These are phyloP conservation scores for Ischnus inquisitorius DNA, from an alignment of 2,888 invertebrate genomes.

Conservation along the genomic window DNA sequence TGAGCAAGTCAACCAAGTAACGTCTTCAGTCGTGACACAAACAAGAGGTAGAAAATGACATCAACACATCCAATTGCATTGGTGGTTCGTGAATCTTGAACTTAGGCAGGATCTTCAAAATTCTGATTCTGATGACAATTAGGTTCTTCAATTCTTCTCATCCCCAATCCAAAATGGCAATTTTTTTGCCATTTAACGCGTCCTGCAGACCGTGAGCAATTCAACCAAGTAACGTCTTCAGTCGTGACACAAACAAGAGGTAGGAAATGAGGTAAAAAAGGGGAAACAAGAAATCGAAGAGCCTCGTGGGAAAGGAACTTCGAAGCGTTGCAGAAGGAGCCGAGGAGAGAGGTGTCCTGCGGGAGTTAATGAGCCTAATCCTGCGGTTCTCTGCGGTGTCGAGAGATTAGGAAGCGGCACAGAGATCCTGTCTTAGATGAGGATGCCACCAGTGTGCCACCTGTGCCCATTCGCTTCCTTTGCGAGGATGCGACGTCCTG, in stretches of 20 bases:
- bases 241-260: conserved; percentile 69
- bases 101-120: too few relatives aligned
- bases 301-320: conserved; percentile 76
- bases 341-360: conserved; percentile 62
- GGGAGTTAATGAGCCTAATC: conserved; percentile 84
- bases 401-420: conserved; percentile 76
- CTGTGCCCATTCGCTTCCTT: conserved; percentile 58
- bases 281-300: conserved; percentile 41
- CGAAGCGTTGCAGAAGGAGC: conserved; percentile 32
- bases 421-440: conserved; percentile 74
- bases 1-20: too few relatives aligned
- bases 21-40: too few relatives aligned
- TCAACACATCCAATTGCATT: too few relatives aligned
- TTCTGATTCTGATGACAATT: too few relatives aligned
- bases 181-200: too few relatives aligned
- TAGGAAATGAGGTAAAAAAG: conserved; percentile 56
- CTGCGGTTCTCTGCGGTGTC: conserved; percentile 74
- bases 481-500: conserved; percentile 16
- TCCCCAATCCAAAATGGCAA: too few relatives aligned
- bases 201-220: neutral
- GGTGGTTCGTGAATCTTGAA: too few relatives aligned
- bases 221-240: neutral
- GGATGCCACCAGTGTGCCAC: conserved; percentile 62
- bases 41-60: too few relatives aligned
- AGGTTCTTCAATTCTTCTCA: too few relatives aligned